Evolutionary conservation across 2,113 vertebrate species (phyloP).

Genomic region (Nothoprocta pentlandii): DNA sequence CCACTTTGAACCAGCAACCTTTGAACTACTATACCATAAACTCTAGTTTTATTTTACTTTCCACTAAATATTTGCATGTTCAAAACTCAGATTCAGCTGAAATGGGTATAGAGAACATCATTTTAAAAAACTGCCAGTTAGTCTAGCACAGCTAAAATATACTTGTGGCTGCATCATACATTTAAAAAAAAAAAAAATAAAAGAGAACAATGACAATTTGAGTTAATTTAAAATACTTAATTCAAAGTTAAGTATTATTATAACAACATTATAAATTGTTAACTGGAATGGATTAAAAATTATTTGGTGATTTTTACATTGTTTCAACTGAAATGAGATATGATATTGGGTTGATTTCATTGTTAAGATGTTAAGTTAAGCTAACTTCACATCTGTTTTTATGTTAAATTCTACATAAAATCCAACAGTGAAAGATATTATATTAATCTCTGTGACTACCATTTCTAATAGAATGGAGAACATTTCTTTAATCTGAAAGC

Average conservation of each 20-base stretch:
- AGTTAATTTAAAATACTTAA: background rate
- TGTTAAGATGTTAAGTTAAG: background rate
- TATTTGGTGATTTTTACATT: background rate
- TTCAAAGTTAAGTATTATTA: background rate
- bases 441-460: background rate
- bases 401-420: background rate
- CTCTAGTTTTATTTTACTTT: background rate
- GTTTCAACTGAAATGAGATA: background rate
- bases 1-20: background rate
- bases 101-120: background rate
- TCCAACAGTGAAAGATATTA: background rate
- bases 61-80: background rate
- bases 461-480: background rate
- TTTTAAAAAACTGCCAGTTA: background rate
- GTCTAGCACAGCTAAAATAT: background rate
- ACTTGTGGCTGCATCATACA: background rate
- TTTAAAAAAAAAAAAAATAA: background rate
- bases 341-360: background rate
- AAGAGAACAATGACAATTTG: background rate
- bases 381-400: background rate
- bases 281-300: background rate
- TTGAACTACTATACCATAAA: background rate
- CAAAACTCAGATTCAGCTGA: background rate
- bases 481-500: background rate
- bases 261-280: background rate